Evolutionary conservation across 2,797 vertebrate genomes (phyloP).

Genomic region (Pteronotus mesoamericanus): DNA sequence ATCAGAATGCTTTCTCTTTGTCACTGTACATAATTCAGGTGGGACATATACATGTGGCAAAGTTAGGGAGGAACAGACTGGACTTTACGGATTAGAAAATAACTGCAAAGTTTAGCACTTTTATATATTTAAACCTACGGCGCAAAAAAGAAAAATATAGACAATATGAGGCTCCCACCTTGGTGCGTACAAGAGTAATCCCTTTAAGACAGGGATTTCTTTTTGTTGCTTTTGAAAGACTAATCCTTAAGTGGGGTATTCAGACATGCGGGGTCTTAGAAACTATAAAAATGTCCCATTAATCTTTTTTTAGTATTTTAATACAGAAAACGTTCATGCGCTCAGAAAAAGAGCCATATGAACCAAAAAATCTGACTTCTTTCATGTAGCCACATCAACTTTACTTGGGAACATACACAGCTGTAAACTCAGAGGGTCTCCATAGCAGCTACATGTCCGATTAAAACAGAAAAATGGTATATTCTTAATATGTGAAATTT

Average conservation of each 20-base stretch:
- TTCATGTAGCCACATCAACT: neutral
- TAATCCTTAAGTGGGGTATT: neutral
- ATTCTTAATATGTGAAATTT: slow-evolving; percentile 1
- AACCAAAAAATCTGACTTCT: neutral
- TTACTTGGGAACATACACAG: neutral
- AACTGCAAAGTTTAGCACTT: neutral
- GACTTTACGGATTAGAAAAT: neutral
- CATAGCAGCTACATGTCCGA: neutral
- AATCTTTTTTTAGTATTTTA: neutral
- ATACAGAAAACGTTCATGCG: neutral
- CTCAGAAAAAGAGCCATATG: neutral
- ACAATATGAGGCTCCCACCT: neutral
- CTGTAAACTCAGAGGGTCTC: neutral
- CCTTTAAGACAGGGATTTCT: neutral
- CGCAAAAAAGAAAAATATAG: neutral
- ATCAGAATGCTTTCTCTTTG: neutral
- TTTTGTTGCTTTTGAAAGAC: neutral
- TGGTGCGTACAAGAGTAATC: neutral
- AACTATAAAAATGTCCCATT: neutral
- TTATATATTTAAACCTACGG: neutral
- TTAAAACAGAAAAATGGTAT: neutral
- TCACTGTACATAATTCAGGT: neutral
- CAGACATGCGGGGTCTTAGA: neutral
- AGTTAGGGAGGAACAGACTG: neutral
- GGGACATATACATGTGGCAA: neutral